phyloP scores from a whole-genome alignment of 2,888 invertebrate species.

The Anaspis maculata region DNA sequence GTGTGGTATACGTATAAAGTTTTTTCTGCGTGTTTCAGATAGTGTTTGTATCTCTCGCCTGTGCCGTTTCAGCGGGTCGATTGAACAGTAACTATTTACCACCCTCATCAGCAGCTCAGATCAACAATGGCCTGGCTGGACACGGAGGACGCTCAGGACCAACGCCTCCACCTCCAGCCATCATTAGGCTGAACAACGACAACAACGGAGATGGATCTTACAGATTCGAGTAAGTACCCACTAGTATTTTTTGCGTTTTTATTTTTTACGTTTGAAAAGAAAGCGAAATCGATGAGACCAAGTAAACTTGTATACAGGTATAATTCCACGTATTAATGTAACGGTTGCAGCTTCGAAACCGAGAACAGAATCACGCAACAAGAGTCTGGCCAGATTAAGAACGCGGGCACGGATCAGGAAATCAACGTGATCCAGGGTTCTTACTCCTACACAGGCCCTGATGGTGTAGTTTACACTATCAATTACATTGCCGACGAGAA shows the following conservation, averaged over 20 bases:
- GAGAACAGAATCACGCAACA: conserved; percentile 30
- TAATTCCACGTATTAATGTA: too few species aligned
- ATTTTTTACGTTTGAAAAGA: too few species aligned
- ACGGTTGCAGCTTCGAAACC: conserved; percentile 64
- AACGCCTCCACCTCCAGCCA: conserved; percentile 28
- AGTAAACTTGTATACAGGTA: too few species aligned
- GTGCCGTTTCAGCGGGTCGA: background rate
- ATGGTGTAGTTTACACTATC: conserved; percentile 43
- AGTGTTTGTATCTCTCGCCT: background rate
- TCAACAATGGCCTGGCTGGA: background rate
- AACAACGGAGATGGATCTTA: conserved; percentile 51
- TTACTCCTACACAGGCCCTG: conserved; percentile 45
- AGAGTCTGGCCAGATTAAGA: conserved; percentile 55
- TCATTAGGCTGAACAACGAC: conserved; percentile 47
- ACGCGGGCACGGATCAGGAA: too few species aligned
- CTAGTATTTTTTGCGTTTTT: too few species aligned
- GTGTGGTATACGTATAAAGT: background rate
- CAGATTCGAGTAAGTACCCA: conserved; percentile 50
- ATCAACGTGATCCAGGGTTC: conserved; percentile 48
- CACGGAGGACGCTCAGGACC: background rate
- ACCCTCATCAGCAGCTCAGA: background rate
- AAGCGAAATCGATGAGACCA: too few species aligned
- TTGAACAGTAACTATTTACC: background rate
- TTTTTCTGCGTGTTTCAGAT: background rate
- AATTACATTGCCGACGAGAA: conserved; percentile 61